These are phyloP conservation scores for Camponotus floridanus DNA, from an alignment of 1,140 invertebrate species.

Conservation along the genomic window DNA sequence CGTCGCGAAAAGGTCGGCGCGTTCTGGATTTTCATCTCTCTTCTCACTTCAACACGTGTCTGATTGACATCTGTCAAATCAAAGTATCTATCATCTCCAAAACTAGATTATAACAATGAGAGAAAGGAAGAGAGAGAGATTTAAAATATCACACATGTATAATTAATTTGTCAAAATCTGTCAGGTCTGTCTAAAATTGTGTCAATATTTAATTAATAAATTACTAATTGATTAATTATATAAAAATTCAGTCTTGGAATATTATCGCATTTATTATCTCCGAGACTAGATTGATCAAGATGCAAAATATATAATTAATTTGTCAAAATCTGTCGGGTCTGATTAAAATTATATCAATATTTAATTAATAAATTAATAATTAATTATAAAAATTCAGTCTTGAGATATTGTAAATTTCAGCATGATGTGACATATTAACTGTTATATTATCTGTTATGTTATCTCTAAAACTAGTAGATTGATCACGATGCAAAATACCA, in stretches of 20 bases:
- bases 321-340: too few relatives aligned
- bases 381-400: neutral
- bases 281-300: neutral
- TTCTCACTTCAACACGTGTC: neutral
- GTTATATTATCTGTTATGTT: neutral
- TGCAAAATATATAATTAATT: neutral
- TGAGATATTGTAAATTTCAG: neutral
- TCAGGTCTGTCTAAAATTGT: neutral
- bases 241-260: neutral
- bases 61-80: neutral
- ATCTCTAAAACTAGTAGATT: neutral
- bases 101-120: neutral
- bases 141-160: neutral
- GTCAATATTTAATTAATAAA: neutral
- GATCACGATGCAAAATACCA: neutral
- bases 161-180: too few relatives aligned
- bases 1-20: slow-evolving; percentile 34
- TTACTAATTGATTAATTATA: too few relatives aligned
- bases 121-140: too few relatives aligned
- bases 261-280: neutral
- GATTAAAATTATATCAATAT: neutral
- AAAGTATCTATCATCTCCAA: neutral
- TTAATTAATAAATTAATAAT: neutral
- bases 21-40: neutral
- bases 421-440: too few relatives aligned